Evolutionary conservation across 64 coral and sea anemone species (phyloP).

Genomic region (Stichodactyla mertensii): DNA sequence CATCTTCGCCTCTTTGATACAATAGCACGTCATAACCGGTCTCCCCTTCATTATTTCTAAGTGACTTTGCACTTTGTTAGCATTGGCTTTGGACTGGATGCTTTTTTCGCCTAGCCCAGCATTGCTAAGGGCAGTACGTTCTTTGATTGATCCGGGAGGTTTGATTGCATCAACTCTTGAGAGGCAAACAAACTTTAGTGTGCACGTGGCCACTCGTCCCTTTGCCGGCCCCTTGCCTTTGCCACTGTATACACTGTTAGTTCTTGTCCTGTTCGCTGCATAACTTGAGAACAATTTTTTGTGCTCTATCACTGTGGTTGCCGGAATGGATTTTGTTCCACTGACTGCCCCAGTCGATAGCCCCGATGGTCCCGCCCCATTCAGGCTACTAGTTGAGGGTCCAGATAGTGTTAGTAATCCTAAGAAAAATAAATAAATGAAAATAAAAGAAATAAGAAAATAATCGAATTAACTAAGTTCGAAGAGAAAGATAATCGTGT

Average conservation of each 20-base stretch:
- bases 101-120: constrained; percentile 31
- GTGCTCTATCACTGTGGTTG: constrained; percentile 24
- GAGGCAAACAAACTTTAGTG: constrained; percentile 38
- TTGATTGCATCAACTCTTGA: not conserved
- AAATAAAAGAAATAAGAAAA: too few relatives aligned
- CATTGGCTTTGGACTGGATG: not conserved
- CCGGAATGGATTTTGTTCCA: not conserved
- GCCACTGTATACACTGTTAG: constrained; percentile 6
- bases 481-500: not conserved
- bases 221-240: constrained; percentile 16
- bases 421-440: too few relatives aligned
- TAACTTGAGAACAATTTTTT: constrained; percentile 22
- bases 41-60: not conserved
- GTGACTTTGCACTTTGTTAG: constrained; percentile 17
- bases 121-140: constrained; percentile 30
- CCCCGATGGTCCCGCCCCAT: not conserved
- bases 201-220: constrained; percentile 3
- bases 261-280: not conserved
- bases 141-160: constrained; percentile 12
- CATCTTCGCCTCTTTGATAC: constrained; percentile 29
- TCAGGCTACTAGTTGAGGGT: too few relatives aligned
- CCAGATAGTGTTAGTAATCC: too few relatives aligned
- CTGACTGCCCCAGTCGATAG: not conserved
- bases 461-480: not conserved
- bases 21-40: not conserved